Evolutionary conservation across 1,140 invertebrate species (phyloP), one percentile per base, ranked within the genome.

Genomic region (Achroia grisella): DNA sequence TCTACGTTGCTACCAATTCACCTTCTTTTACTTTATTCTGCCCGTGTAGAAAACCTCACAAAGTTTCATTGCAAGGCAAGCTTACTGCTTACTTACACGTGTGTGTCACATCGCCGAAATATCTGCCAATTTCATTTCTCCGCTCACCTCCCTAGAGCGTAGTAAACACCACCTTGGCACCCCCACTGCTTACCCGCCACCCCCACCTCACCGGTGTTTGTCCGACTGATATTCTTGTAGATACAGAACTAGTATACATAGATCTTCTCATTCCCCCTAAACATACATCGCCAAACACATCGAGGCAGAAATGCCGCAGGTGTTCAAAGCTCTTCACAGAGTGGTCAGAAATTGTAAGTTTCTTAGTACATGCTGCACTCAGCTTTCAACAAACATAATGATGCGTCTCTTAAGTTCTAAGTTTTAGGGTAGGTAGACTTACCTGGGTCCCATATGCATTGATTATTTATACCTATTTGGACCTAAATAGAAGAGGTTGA

Each of bases 101-200:
- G 62, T 69, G 59, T 68, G 61, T 52, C 59, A 71, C 64, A 71
- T 62, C 61, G 44, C 61, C 58, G 57, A 73, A 77, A 78, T 76
- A 80, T 82, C 69, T 65, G 56, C 67, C 76, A 78, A 78, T 83
- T 83, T 83, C 72, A 77, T 80, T 73, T 71, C 72, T 72, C 56
- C 56, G 49, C 62, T 58, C 58, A 50, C 55, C 72, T 80, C 79
- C 74, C 79, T 55, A 43, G 78, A 72, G 74, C 61, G 65, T 65
- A 70, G 72, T 76, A 75, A 81, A 74, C 71, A 72, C 62, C 65
- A 62, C 62, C 17, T 23, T 23, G 17, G 2, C 63, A 33, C 39
- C 48, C 51, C 54, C 35, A 34, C 42, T 45, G 41, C 56, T 29
- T 62, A 31, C 48, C 35, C 39, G 45, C 43, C 56, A 32, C 63